Base-by-base conservation (phyloP, 2,113 vertebrate species). In the Lampris megalopsis region DNA sequence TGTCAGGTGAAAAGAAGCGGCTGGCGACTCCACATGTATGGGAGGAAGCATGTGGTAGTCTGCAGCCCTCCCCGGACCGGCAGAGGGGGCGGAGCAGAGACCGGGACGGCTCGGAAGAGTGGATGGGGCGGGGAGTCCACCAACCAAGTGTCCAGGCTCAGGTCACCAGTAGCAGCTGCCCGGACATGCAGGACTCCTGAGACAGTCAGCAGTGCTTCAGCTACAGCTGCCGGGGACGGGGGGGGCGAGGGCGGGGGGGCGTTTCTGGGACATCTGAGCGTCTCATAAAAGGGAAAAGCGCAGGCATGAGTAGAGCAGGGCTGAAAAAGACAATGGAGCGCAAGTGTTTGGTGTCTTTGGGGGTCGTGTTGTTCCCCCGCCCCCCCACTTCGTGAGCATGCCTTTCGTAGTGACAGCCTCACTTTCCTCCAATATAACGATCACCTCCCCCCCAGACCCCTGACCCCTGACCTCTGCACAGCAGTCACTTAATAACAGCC, bases 171-270 rank as follows among this genome's bases (percentile, higher is more conserved):
- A 83, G 77, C 75, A 79, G 11, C 67, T 36, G 63, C 78, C 80
- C 79, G 64, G 65, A 80, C 41, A 75, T 75, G 79, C 73, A 73
- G 73, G 70, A 75, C 78, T 79, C 77, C 61, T 82, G 68, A 66
- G 83, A 91, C 86, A 79, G 81, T 86, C 86, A 90, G 81, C 68
- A 57, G 69, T 77, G 38, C 50, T 83, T 73, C 63, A 71, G 43
- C 70, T 65, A 71, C 71, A 68, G 68, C 66, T 59, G 72, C 63
- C 54, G 9, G 67, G 56, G 41, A 49, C 36, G 6, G 41, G 11
- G 40, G n/a, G 11, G 37, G 45, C 2, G 36, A 1, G 9, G 68
- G 56, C 56, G 10, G 56, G 50, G 47, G 62, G 77, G 62, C 69
- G 72, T 65, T 68, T 69, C 77, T 42, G 65, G 80, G 88, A 86